Conservation (phyloP, 2,113 vertebrate species). For the Aspiorhynchus laticeps region DNA sequence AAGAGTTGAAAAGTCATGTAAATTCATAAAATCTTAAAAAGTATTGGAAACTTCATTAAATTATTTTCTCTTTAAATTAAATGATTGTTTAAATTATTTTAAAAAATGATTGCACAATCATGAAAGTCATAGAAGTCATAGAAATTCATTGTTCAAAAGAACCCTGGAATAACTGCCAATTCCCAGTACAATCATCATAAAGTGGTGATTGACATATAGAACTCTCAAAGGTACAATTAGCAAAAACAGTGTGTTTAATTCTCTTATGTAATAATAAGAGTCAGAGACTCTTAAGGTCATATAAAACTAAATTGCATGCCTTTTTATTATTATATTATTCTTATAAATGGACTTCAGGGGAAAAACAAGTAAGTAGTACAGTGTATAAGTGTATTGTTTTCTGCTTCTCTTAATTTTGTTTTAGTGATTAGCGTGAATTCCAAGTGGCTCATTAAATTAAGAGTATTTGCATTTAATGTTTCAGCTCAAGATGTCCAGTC, state of each 20-base stretch:
- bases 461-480: not conserved
- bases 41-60: not conserved
- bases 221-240: not conserved
- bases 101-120: not conserved
- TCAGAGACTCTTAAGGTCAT: not conserved
- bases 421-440: not conserved
- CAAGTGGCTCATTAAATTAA: not conserved
- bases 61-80: not conserved
- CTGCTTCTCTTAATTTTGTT: not conserved
- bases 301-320: not conserved
- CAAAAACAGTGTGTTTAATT: not conserved
- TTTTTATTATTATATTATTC: too few relatives aligned
- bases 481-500: slow-evolving; percentile 30
- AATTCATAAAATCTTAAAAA: not conserved
- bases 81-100: not conserved
- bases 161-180: not conserved
- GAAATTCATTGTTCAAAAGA: not conserved
- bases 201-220: not conserved
- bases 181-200: not conserved
- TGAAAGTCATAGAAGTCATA: too few relatives aligned
- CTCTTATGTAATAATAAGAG: not conserved
- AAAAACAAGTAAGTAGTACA: not conserved
- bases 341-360: not conserved
- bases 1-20: not conserved
- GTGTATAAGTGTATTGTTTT: not conserved